phyloP scores from a whole-genome alignment of 2,888 invertebrate genomes.

The Tetragonisca angustula region DNA sequence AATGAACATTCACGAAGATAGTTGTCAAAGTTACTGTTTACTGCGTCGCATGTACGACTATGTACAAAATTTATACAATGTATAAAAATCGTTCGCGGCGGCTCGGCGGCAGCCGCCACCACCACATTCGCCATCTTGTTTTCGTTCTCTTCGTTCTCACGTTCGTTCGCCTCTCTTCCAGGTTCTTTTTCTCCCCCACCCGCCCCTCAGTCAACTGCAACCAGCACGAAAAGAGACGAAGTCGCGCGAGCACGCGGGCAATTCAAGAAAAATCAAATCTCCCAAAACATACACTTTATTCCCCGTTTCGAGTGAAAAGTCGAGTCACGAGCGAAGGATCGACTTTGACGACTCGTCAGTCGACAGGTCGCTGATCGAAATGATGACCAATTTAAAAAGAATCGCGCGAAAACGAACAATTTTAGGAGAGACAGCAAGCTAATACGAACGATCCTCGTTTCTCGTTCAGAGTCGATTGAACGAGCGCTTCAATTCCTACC shows the following conservation, averaged over 20 bases:
- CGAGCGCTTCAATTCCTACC: conserved; percentile 19
- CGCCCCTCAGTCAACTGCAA: neutral
- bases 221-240: conserved; percentile 12
- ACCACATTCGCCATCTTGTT: conserved; percentile 6
- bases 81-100: conserved; percentile 64
- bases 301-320: no score
- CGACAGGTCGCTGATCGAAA: neutral
- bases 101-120: conserved; percentile 38
- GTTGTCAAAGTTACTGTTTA: conserved; percentile 47
- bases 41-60: conserved; percentile 41
- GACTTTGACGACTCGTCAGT: neutral
- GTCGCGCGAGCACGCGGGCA: neutral
- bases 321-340: neutral
- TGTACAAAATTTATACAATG: conserved; percentile 67
- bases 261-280: no score
- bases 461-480: neutral
- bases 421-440: neutral
- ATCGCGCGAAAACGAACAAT: no score
- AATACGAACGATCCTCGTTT: conserved; percentile 1
- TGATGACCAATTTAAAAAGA: neutral
- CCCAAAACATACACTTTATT: no score
- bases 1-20: conserved; percentile 57
- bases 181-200: neutral
- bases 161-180: neutral
- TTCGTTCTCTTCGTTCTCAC: conserved; percentile 6